Percentiles rank a stretch among this genome's conserved stretches.
Evolutionary conservation across 2,888 invertebrate species (phyloP).

Genomic region (Ypsolopha scabrella): DNA sequence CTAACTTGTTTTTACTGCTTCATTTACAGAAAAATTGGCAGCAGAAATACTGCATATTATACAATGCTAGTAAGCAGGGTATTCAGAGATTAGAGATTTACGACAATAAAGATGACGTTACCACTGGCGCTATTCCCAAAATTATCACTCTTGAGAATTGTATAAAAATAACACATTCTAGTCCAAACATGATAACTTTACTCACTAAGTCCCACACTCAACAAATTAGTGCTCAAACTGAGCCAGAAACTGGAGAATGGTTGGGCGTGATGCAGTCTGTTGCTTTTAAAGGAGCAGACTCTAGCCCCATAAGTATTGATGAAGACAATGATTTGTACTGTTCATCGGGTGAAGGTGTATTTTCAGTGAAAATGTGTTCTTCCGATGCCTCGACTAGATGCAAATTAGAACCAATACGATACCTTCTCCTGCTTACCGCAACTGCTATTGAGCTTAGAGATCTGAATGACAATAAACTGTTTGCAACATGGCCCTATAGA

Average conservation of each 20-base stretch:
- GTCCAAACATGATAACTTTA: constrained; percentile 74
- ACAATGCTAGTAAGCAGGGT: constrained; percentile 86
- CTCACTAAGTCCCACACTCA: constrained; percentile 82
- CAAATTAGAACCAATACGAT: constrained; percentile 77
- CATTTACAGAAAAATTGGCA: constrained; percentile 83
- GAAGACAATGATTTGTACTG: constrained; percentile 92
- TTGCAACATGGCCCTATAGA: constrained; percentile 87
- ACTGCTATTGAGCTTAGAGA: constrained; percentile 81
- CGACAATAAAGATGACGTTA: constrained; percentile 81
- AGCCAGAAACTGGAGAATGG: constrained; percentile 82
- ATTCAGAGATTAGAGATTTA: constrained; percentile 88
- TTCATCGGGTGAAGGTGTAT: constrained; percentile 85
- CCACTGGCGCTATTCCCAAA: constrained; percentile 72
- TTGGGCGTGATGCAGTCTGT: constrained; percentile 83
- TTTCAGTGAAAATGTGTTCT: constrained; percentile 80
- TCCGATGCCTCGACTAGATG: constrained; percentile 85
- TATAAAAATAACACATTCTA: constrained; percentile 82
- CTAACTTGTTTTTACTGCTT: neutral
- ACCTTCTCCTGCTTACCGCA: constrained; percentile 79
- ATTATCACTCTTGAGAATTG: constrained; percentile 90
- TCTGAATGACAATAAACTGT: constrained; percentile 72
- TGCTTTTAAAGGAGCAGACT: constrained; percentile 79
- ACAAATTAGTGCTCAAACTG: constrained; percentile 70
- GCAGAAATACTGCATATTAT: constrained; percentile 82
- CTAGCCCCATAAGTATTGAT: constrained; percentile 74